Percentiles rank a stretch among this genome's conserved stretches.
Evolutionary conservation across 2,113 vertebrate species (phyloP).

Genomic region (Colius striatus): DNA sequence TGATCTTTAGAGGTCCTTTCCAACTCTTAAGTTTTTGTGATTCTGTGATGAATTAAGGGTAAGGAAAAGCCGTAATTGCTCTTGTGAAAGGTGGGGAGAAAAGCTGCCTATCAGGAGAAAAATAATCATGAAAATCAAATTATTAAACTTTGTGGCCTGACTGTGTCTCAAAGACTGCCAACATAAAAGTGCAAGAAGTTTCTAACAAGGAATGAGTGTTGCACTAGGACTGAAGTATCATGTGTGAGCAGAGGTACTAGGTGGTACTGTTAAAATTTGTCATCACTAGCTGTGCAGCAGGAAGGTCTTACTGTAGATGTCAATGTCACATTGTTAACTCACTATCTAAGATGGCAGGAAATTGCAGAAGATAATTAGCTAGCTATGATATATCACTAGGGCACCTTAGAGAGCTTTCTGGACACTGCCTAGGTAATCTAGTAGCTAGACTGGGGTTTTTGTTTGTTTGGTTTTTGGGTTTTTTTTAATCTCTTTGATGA

Average conservation of each 20-base stretch:
- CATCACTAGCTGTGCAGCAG: neutral
- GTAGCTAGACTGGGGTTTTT: neutral
- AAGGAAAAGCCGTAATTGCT: neutral
- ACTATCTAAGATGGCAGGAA: neutral
- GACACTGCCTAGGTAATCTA: neutral
- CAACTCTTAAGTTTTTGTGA: too few relatives aligned
- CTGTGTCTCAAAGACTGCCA: neutral
- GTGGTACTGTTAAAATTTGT: neutral
- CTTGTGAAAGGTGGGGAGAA: neutral
- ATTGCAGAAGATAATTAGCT: neutral
- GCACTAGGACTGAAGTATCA: neutral
- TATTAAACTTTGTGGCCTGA: neutral
- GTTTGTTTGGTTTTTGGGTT: neutral
- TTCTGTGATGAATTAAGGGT: neutral
- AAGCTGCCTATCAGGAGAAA: neutral
- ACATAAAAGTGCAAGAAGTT: neutral
- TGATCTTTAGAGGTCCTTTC: too few relatives aligned
- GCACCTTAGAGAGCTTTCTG: neutral
- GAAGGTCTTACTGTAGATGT: neutral
- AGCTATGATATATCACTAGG: neutral
- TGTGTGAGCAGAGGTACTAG: neutral
- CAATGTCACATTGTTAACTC: neutral
- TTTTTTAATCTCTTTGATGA: neutral
- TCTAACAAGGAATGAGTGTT: neutral
- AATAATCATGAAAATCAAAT: conserved; percentile 29